Evolutionary conservation across 2,797 vertebrate genomes (phyloP), one percentile per base, ranked within the genome.

Genomic region (Tachyglossus aculeatus): DNA sequence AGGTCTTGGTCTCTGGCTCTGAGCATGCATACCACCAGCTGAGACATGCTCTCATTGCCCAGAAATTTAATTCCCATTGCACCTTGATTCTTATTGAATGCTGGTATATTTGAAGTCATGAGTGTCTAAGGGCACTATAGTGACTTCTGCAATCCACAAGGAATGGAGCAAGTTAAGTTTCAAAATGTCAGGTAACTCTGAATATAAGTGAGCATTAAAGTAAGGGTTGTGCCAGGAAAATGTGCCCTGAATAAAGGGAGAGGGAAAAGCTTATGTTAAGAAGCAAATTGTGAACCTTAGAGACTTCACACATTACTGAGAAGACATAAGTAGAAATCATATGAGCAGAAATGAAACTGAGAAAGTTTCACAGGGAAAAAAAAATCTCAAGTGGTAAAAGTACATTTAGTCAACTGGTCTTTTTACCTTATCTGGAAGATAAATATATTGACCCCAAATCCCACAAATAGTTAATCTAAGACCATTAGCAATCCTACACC

Each of bases 21-120:
- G 0, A 37, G 9, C 9, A 8, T 70, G 40, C 69, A 15, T 77
- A 51, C 36, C 4, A 66, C 52, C 37, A 76, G 57, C n/a, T 24
- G 40, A 36, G 21, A 1, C 38, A 29, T 64, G 3, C 36, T 67
- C 25, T 14, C 76, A 18, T 15, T 43, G 13, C 4, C 29, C 5
- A 67, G 31, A 82, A 78, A 62, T 7, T 25, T 52, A 45, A 29
- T 72, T 69, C 50, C 24, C 24, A 38, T 57, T 74, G 15, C 41
- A 16, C 44, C 45, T 77, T 40, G 45, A 24, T 78, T 7, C 9
- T 71, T 66, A 68, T 59, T 61, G 44, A 58, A 43, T 60, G 47
- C 12, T 59, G 2, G 3, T 36, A 68, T 67, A 59, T 38, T 70
- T 80, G 58, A 47, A 61, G n/a, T 15, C 59, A 3, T 6, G 50